These are phyloP conservation scores for Apodemia duryi DNA, from an alignment of 2,888 invertebrate genomes.

Conservation along the genomic window DNA sequence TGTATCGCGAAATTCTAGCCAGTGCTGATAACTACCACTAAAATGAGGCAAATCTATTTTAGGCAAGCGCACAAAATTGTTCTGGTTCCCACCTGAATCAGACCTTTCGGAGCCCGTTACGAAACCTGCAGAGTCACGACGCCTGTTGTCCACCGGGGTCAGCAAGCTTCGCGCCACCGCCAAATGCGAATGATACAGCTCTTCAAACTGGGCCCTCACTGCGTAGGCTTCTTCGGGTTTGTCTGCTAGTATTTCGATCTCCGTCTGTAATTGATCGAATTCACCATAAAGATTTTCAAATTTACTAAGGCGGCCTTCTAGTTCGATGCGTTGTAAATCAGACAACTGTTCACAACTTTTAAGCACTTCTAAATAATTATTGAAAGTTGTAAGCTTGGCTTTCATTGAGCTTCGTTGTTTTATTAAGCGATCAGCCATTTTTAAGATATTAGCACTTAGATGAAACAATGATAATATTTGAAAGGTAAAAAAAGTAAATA, in stretches of 20 bases:
- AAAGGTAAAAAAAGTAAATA: too few species aligned
- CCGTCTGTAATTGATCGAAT: neutral
- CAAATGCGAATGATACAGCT: neutral
- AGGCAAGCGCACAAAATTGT: slow-evolving; percentile 13
- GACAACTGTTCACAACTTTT: neutral
- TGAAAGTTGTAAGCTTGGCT: slow-evolving; percentile 6
- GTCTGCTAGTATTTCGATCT: neutral
- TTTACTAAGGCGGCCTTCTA: too few species aligned
- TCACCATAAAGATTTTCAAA: neutral
- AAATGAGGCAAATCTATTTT: slow-evolving; percentile 3
- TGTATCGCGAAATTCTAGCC: neutral
- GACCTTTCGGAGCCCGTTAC: neutral
- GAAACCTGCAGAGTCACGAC: neutral
- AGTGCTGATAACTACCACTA: neutral
- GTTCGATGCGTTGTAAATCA: too few species aligned
- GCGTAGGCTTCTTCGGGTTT: slow-evolving; percentile 1
- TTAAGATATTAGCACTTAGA: too few species aligned
- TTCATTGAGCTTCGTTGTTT: neutral
- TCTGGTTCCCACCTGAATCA: slow-evolving; percentile 6
- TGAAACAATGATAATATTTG: too few species aligned
- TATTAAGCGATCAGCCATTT: too few species aligned
- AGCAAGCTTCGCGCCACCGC: neutral
- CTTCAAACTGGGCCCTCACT: slow-evolving; percentile 2
- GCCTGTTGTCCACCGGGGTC: neutral
- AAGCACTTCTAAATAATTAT: neutral